Evolutionary conservation across 1,140 invertebrate genomes (phyloP), one percentile per base, ranked within the genome.

Genomic region (Linepithema humile): DNA sequence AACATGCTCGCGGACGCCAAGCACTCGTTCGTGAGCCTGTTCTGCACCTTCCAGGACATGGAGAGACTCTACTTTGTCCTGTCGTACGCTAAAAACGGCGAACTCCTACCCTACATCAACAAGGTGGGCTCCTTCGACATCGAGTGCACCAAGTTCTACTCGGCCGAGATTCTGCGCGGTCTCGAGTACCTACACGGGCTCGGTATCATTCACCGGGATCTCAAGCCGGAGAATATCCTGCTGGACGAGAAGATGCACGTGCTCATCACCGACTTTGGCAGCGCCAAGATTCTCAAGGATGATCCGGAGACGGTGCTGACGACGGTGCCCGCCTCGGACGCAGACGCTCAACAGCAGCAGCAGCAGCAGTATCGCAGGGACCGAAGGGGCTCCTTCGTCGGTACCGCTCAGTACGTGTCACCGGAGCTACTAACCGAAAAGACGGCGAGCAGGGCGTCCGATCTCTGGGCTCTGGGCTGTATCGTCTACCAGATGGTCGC

Each of bases 341-440:
- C 69, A 32, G 40, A 69, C 45, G 26, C 40, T 1, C 70, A 84
- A n/a, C n/a, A n/a, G 26, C 89, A 92, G 80, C 85, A 91, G 9
- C 83, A 90, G 20, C 65, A 87, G 4, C 57, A 65, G 90, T 94
- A 88, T 90, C 93, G 86, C 85, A 94, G 80, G 90, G 95, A 82
- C 92, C 94, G 97, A 67, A 96, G 95, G 87, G 97, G 97, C 91
- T 99, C 98, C 91, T 99, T 99, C 94, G 98, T 99, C 5, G 99
- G 99, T n/a, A 99, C 99, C 17, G 99, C 99, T 0, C 99, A 99
- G 93, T 99, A 99, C 94, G 98, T 99, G 0, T 99, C 98, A 59
- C 99, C 99, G 6, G 99, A 99, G 94, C 95, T 99, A 17, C 94
- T 99, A 3, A 97, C 97, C 40, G 97, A 98, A 91, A 97, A 97